phyloP scores from a whole-genome alignment of 2,113 vertebrate genomes.

The Prunella himalayana region DNA sequence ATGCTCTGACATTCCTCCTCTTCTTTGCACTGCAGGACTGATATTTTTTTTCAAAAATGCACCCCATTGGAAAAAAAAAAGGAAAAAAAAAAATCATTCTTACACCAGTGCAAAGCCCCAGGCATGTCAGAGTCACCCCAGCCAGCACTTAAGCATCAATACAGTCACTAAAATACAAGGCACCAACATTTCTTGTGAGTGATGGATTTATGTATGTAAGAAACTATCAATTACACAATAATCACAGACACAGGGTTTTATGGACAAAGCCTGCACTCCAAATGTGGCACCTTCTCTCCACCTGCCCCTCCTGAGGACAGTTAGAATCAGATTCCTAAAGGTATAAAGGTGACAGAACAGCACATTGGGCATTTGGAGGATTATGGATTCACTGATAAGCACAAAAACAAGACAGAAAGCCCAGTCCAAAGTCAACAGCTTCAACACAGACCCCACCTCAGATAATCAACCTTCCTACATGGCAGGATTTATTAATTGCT shows the following conservation, averaged over 20 bases:
- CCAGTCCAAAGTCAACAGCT: neutral
- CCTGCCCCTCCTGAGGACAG: neutral
- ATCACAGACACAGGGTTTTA: neutral
- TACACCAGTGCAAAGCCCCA: neutral
- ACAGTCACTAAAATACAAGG: neutral
- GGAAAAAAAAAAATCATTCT: neutral
- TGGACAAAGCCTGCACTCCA: neutral
- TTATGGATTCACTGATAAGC: neutral
- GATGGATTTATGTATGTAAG: neutral
- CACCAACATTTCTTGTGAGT: neutral
- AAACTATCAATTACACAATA: constrained; percentile 1
- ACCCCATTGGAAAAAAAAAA: neutral
- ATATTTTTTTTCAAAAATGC: neutral
- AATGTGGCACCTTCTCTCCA: neutral
- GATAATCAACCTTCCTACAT: neutral
- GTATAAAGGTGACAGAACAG: neutral
- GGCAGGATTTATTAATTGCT: neutral
- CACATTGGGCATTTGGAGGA: neutral
- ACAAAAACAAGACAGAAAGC: neutral
- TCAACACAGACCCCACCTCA: neutral
- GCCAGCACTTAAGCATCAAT: neutral
- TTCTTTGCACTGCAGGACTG: neutral
- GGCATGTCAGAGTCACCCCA: neutral
- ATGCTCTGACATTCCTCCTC: neutral
- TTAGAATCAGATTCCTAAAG: neutral